These are phyloP conservation scores for Xanthorhoe spadicearia DNA, from an alignment of 2,888 invertebrate genomes.

Conservation along the genomic window DNA sequence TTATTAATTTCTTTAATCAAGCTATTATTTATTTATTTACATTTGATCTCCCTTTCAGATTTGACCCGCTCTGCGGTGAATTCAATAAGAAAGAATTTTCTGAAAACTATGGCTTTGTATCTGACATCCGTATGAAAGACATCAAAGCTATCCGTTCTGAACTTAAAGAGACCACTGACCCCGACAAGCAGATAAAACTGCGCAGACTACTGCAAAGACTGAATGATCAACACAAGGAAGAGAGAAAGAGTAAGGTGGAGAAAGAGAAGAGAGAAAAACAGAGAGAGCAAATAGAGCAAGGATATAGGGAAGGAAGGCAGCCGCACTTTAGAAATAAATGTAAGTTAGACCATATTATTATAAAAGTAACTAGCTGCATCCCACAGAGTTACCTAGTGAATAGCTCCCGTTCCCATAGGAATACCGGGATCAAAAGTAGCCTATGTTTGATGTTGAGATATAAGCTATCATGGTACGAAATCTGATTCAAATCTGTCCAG, in stretches of 20 bases:
- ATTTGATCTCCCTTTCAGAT: slow-evolving; percentile 76
- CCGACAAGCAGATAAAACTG: slow-evolving; percentile 86
- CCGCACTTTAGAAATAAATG: slow-evolving; percentile 87
- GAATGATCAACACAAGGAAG: slow-evolving; percentile 90
- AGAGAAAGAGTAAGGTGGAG: slow-evolving; percentile 83
- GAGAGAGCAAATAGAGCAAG: slow-evolving; percentile 81
- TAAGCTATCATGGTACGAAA: no score
- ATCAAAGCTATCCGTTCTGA: slow-evolving; percentile 86
- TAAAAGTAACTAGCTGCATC: not conserved
- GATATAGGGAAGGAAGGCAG: slow-evolving; percentile 87
- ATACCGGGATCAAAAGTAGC: no score
- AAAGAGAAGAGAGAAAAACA: slow-evolving; percentile 82
- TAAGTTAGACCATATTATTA: slow-evolving; percentile 49
- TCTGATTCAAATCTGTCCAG: no score
- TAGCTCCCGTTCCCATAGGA: no score
- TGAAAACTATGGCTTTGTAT: slow-evolving; percentile 91
- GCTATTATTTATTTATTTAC: not conserved
- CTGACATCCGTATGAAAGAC: slow-evolving; percentile 89
- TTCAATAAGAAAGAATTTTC: slow-evolving; percentile 91
- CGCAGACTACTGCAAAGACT: slow-evolving; percentile 90
- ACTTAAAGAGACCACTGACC: slow-evolving; percentile 85
- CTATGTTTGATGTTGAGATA: no score
- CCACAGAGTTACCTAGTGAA: no score
- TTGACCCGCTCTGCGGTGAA: slow-evolving; percentile 93
- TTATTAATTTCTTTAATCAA: no score